Evolutionary conservation across 2,797 vertebrate species (phyloP).

Genomic region (Crocidura indochinensis): DNA sequence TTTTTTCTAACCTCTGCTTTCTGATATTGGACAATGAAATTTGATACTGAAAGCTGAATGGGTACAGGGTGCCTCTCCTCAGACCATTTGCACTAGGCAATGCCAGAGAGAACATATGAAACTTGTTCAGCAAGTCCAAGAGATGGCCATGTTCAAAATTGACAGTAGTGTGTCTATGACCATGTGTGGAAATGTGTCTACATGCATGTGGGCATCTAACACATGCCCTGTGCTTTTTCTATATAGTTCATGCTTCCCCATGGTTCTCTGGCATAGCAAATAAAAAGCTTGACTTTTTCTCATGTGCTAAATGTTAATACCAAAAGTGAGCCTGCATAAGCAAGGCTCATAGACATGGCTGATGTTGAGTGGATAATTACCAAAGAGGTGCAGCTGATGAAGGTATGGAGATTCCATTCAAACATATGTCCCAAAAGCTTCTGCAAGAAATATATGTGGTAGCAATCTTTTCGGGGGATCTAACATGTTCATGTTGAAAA

Average conservation of each 20-base stretch:
- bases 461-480: background rate
- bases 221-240: constrained; percentile 47
- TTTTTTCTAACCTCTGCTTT: constrained; percentile 74
- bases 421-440: background rate
- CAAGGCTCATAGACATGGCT: constrained; percentile 20
- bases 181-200: background rate
- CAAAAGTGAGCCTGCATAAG: background rate
- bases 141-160: constrained; percentile 27
- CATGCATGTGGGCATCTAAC: background rate
- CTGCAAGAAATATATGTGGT: background rate
- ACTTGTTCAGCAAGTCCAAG: constrained; percentile 35
- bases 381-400: background rate
- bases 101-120: constrained; percentile 34
- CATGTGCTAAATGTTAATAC: background rate
- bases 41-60: constrained; percentile 32
- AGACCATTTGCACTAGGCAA: constrained; percentile 57
- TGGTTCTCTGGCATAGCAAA: background rate
- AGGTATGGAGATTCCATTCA: background rate
- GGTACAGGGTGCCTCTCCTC: constrained; percentile 23
- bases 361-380: background rate
- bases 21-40: constrained; percentile 57
- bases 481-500: constrained; percentile 1
- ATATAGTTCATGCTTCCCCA: constrained; percentile 54
- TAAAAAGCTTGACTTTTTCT: constrained; percentile 17
- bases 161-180: background rate